Base-by-base conservation (phyloP, 2,113 vertebrate species). In the Spea multiplicata region DNA sequence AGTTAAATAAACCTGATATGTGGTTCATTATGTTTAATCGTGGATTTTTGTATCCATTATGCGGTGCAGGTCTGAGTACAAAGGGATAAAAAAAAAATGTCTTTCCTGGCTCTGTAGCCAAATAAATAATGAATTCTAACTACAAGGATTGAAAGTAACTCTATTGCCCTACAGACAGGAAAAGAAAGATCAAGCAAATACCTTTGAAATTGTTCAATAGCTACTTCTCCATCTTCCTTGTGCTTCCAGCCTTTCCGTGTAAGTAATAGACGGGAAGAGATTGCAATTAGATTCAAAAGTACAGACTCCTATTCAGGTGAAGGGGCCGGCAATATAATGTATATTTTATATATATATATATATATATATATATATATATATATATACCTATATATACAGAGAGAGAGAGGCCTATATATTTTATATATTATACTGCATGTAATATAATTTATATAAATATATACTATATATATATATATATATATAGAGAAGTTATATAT, bases 171-270 rank as follows among this genome's bases (percentile, higher is more conserved):
- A 30, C n/a, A 64, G 17, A 64, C 61, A 59, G 55, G 55, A 59
- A 59, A 59, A 13, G 55, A 59, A 59, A 59, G 55, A 59, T 59
- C 55, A 59, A 59, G 55, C 55, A 59, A 59, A 59, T 59, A 59
- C 55, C 55, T 59, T 59, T 59, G 55, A 59, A 59, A 59, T 59
- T 59, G 55, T 59, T 59, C 55, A 59, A 59, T 59, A 59, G 55
- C 55, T 59, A 64, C 61, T 64, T 64, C 61, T 64, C 61, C 61
- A 17, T 64, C 61, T 64, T 16, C 61, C 61, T 1, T 64, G 55
- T 59, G 55, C 55, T 59, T 13, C 55, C 55, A 59, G 55, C 55
- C 10, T 59, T 59, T 59, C 55, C 55, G 55, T 13, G 14, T 6
- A 30, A 64, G 8, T 64, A 30, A 64, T 8, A 17, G 61, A 64